Evolutionary conservation across 2,797 vertebrate genomes (phyloP), one percentile per base, ranked within the genome.

Genomic region (Valencia hispanica): DNA sequence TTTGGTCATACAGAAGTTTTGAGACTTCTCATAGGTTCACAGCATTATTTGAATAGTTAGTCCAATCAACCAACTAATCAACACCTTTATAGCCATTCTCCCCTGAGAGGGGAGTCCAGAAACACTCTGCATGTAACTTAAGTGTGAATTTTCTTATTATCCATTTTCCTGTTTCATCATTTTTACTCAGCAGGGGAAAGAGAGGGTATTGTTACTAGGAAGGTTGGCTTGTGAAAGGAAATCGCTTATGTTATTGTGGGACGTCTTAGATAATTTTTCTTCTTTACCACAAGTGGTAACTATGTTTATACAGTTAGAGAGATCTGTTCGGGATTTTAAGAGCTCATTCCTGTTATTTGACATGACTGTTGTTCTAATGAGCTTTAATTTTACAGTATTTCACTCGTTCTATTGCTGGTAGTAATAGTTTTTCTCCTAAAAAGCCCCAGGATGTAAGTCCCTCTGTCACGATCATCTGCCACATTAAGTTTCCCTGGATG

Each of bases 181-280:
- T 84, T 71, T 63, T 71, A 7, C 76, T 84, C 80, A 71, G 78
- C 70, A 45, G 80, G 77, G 66, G 73, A 75, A n/a, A 68, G 51
- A 75, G 75, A 34, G 0, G 0, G 25, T 17, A 0, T 72, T 80
- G 76, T 68, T 84, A 75, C 71, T 75, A 5, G 61, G 30, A 63
- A 41, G 36, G 34, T 57, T 53, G 70, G 14, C 5, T 72, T 80
- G 61, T n/a, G 48, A 75, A 68, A 70, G 66, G 53, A 72, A 57
- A n/a, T 25, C 53, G 55, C 36, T 65, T 61, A 79, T 87, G 65
- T 78, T 78, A 45, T 77, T 71, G 74, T 80, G 77, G 73, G 63
- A 89, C 45, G 84, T 87, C 79, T 90, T 77, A 83, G 88, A 85
- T 68, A 92, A 78, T 79, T 86, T 84, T 84, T 41, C 72, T 79